Evolutionary conservation across 2,888 invertebrate species (phyloP).

Genomic region (Amphipoea lucens): DNA sequence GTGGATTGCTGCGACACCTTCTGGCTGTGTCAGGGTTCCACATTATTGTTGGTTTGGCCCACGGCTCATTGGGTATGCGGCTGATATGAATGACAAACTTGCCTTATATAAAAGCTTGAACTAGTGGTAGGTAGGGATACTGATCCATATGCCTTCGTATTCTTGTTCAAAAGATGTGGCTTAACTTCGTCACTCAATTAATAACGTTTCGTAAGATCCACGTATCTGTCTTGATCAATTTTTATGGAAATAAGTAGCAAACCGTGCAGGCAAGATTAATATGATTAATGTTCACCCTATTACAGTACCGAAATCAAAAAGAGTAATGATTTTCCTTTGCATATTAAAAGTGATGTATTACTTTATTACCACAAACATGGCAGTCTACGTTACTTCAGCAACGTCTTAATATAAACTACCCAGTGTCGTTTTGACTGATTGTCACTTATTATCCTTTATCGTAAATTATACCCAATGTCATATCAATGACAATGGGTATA

Average conservation of each 20-base stretch:
- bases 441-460: not conserved
- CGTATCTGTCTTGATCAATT: constrained; percentile 12
- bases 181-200: not conserved
- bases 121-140: not conserved
- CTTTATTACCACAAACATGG: not conserved
- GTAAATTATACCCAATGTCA: constrained; percentile 17
- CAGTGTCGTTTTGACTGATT: constrained; percentile 7
- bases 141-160: not conserved
- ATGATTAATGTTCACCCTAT: constrained; percentile 34
- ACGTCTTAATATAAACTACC: not conserved
- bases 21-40: no score
- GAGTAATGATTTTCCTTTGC: constrained; percentile 5
- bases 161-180: not conserved
- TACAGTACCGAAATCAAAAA: constrained; percentile 22
- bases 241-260: constrained; percentile 18
- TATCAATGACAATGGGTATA: not conserved
- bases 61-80: not conserved
- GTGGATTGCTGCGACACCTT: no score
- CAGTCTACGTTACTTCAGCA: not conserved
- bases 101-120: not conserved
- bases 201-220: constrained; percentile 5
- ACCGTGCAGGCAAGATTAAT: constrained; percentile 4
- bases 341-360: constrained; percentile 12
- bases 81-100: not conserved
- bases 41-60: not conserved